Percentiles rank a stretch among this genome's conserved stretches.
Evolutionary conservation across 1,140 invertebrate species (phyloP).

Genomic region (Macrosteles quadrilineatus): DNA sequence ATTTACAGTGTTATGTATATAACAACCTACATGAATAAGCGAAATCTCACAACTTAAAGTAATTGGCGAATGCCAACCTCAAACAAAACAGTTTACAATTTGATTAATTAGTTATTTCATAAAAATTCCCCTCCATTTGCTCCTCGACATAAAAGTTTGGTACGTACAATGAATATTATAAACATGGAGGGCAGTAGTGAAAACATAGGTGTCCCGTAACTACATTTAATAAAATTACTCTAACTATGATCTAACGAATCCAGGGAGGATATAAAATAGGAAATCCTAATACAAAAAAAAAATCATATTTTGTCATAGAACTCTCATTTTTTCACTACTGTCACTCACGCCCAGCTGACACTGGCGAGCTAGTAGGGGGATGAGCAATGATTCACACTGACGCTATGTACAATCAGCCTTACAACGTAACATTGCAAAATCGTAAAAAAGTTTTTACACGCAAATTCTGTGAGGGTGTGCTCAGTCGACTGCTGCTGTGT

Average conservation of each 20-base stretch:
- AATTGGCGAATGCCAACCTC: background rate
- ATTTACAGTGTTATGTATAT: slow-evolving; percentile 4
- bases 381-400: slow-evolving; percentile 19
- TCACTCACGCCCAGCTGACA: background rate
- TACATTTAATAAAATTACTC: background rate
- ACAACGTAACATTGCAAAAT: no score
- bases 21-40: slow-evolving; percentile 20
- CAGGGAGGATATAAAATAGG: background rate
- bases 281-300: background rate
- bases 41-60: background rate
- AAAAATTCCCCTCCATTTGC: background rate
- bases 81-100: background rate
- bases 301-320: background rate
- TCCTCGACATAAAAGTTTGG: background rate
- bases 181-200: background rate
- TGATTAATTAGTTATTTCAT: background rate
- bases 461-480: no score
- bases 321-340: background rate
- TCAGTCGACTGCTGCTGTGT: no score
- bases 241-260: background rate
- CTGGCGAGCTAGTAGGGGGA: background rate
- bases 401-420: slow-evolving; percentile 15
- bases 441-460: no score
- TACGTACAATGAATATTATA: background rate
- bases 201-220: background rate